Conservation (phyloP, 2,888 invertebrate species). For the Campoplex nolae region DNA sequence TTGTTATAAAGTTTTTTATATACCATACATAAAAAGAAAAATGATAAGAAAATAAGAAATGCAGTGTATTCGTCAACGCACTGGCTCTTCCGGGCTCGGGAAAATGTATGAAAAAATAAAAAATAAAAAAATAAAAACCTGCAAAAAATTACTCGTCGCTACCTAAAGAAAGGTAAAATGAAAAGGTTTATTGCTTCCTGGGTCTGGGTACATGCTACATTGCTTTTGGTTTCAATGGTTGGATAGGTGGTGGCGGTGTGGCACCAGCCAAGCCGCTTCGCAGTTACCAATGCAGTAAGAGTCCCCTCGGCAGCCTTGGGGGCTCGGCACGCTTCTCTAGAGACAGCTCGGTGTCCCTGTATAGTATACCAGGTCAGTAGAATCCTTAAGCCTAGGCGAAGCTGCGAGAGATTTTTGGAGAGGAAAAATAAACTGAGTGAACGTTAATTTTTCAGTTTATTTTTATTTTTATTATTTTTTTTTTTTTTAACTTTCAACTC, state of each 20-base stretch:
- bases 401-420: slow-evolving; percentile 34
- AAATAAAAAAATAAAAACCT: background rate
- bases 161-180: slow-evolving; percentile 15
- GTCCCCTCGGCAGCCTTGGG: slow-evolving; percentile 84
- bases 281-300: slow-evolving; percentile 86
- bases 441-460: background rate
- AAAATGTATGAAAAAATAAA: too few species aligned
- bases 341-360: slow-evolving; percentile 85
- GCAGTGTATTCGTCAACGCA: too few species aligned
- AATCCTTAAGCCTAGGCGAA: slow-evolving; percentile 71
- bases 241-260: slow-evolving; percentile 83
- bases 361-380: slow-evolving; percentile 87
- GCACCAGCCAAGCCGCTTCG: slow-evolving; percentile 88
- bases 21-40: background rate
- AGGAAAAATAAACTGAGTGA: background rate
- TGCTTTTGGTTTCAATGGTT: slow-evolving; percentile 81
- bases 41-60: too few species aligned
- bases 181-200: slow-evolving; percentile 52
- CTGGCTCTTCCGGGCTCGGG: too few species aligned
- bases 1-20: background rate
- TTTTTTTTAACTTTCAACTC: background rate
- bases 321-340: slow-evolving; percentile 83
- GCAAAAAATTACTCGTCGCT: slow-evolving; percentile 4
- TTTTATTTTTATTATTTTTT: background rate
- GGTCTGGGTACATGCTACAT: slow-evolving; percentile 75